These are phyloP conservation scores for Stomorhina lunata DNA, from an alignment of 2,888 invertebrate genomes.

Conservation along the genomic window DNA sequence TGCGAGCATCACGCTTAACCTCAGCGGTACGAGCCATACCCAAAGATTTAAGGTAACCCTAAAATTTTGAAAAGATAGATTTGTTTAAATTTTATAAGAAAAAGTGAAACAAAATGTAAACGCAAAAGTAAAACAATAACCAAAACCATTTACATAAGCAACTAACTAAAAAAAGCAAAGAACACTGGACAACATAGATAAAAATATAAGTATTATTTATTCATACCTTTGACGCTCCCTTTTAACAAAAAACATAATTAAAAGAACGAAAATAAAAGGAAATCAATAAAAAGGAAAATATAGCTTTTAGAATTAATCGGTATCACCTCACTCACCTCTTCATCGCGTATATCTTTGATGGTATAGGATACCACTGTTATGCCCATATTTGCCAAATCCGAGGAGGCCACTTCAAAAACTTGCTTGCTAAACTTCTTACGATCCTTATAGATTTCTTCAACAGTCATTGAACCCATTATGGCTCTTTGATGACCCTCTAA, in stretches of 20 bases:
- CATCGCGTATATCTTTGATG: conserved; percentile 95
- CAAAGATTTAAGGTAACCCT: conserved; percentile 91
- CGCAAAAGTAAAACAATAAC: background rate
- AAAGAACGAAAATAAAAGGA: conserved; percentile 27
- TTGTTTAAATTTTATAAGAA: conserved; percentile 10
- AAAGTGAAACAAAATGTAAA: background rate
- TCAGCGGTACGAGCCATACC: conserved; percentile 97
- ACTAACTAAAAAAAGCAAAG: conserved; percentile 3
- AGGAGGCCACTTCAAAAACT: conserved; percentile 96
- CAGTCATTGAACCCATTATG: conserved; percentile 98
- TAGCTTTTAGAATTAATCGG: background rate
- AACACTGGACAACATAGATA: conserved; percentile 14
- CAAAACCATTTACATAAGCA: background rate
- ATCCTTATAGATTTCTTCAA: conserved; percentile 97
- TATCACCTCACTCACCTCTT: conserved; percentile 86
- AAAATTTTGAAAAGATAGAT: conserved; percentile 44
- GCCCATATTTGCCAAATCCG: conserved; percentile 97
- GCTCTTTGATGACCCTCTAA: conserved; percentile 96
- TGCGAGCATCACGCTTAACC: conserved; percentile 96
- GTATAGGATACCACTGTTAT: conserved; percentile 97
- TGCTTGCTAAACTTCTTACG: conserved; percentile 96
- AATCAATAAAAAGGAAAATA: conserved; percentile 43
- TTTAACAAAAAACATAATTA: conserved; percentile 22
- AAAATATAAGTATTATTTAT: background rate
- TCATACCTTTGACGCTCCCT: conserved; percentile 60